Conservation (phyloP, 2,113 vertebrate species). For the Uropsilus gracilis region DNA sequence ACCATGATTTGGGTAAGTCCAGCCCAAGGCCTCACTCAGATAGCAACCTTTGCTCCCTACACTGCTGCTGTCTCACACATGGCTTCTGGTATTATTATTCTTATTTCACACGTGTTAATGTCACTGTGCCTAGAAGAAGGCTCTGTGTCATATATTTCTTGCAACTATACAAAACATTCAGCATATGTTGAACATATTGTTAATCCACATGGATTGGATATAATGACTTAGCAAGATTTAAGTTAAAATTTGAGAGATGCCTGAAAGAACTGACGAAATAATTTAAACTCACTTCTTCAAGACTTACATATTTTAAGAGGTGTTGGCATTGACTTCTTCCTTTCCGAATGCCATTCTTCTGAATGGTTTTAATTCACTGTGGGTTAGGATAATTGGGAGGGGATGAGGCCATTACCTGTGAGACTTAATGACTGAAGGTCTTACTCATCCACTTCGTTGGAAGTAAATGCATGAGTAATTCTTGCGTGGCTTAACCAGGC, state of each 20-base stretch:
- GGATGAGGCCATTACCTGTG: slow-evolving; percentile 61
- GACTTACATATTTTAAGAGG: slow-evolving; percentile 35
- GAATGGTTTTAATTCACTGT: slow-evolving; percentile 58
- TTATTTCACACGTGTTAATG: background rate
- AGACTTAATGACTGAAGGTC: slow-evolving; percentile 74
- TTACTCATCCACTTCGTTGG: slow-evolving; percentile 74
- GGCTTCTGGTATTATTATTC: background rate
- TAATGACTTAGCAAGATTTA: slow-evolving; percentile 39
- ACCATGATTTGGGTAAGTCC: background rate
- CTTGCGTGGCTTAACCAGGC: slow-evolving; percentile 74
- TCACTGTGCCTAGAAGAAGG: background rate
- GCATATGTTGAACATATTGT: slow-evolving; percentile 21
- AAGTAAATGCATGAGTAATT: slow-evolving; percentile 83
- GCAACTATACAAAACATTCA: slow-evolving; percentile 41
- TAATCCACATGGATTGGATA: slow-evolving; percentile 40
- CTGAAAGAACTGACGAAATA: slow-evolving; percentile 40
- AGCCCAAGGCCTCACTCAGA: background rate
- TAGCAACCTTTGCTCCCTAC: background rate
- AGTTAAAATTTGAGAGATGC: slow-evolving; percentile 43
- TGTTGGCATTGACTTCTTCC: slow-evolving; percentile 18
- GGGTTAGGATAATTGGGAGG: slow-evolving; percentile 55
- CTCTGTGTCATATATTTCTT: slow-evolving; percentile 23
- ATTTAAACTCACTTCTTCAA: slow-evolving; percentile 29
- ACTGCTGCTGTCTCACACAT: background rate
- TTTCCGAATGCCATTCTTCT: slow-evolving; percentile 47